Evolutionary conservation across 2,888 invertebrate species (phyloP), one percentile per base, ranked within the genome.

Genomic region (Trachelus stipa): DNA sequence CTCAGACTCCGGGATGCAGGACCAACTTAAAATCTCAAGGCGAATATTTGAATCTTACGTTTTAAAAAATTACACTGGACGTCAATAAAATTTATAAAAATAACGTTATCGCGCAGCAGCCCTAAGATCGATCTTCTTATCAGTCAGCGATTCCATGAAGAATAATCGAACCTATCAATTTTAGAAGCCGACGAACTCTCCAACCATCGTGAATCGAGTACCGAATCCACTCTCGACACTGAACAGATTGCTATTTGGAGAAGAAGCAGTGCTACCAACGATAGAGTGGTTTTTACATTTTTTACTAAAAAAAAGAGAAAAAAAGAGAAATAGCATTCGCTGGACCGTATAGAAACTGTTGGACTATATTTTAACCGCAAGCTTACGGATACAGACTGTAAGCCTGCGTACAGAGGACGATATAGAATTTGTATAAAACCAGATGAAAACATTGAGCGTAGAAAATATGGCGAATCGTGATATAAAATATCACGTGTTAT

Each of bases 121-220:
- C 2, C 9, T 15, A 9, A 15, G 56, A 9, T 56, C 15, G 9
- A 56, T 56, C 74, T 77, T 82, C 78, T 74, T 71, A 75, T 68
- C 77, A 37, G 71, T 56, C 77, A 75, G 76, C 77, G 79, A 82
- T 74, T 73, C 76, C 77, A 30, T 15, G 73, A 69, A 37, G 68
- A 80, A 73, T 76, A 74, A 79, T 75, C 78, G 83, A 82, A 81
- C 76, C 81, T 81, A 76, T 78, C 74, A 77, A 40, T 74, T 78
- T 69, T 74, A 74, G 9, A 0, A 56, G 9, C 56, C 56, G 2
- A 56, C 2, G 56, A 56, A 23, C 9, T 56, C 23, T 23, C 9
- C 9, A 2, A 23, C 56, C 56, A 23, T 56, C 56, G 23, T 23
- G 23, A 56, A 56, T 56, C 56, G 23, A 56, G 56, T 56, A 56